A percentile compares a stretch with the other conserved stretches of the same genome.
Evolutionary conservation across 64 coral and sea anemone genomes (phyloP).

Genomic region (Trachythela sp.): DNA sequence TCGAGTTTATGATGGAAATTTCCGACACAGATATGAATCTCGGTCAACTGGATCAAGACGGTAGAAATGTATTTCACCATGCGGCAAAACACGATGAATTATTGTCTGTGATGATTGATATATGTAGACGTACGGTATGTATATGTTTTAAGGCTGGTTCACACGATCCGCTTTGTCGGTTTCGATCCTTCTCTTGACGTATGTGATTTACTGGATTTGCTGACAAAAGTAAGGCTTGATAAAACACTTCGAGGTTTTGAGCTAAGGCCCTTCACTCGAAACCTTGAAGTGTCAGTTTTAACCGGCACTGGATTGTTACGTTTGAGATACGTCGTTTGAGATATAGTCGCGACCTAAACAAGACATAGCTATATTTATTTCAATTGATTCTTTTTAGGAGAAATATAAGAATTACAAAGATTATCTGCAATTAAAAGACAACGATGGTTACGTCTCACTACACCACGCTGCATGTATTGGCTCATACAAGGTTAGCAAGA

Average conservation of each 20-base stretch:
- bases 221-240: no score
- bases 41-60: background rate
- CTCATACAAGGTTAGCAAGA: background rate
- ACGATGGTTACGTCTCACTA: background rate
- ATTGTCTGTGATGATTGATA: background rate
- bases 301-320: no score
- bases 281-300: no score
- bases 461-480: background rate
- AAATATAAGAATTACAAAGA: background rate
- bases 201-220: no score
- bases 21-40: background rate
- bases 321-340: no score
- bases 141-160: no score
- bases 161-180: no score
- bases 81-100: background rate
- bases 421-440: background rate
- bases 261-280: no score
- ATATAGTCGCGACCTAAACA: no score
- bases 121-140: background rate
- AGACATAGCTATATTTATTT: background rate
- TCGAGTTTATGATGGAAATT: background rate
- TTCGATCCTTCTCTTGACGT: no score
- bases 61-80: background rate
- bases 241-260: no score
- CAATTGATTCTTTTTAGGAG: background rate